These are phyloP conservation scores for Philereme vetulata DNA, from an alignment of 2,888 invertebrate genomes.

Conservation along the genomic window DNA sequence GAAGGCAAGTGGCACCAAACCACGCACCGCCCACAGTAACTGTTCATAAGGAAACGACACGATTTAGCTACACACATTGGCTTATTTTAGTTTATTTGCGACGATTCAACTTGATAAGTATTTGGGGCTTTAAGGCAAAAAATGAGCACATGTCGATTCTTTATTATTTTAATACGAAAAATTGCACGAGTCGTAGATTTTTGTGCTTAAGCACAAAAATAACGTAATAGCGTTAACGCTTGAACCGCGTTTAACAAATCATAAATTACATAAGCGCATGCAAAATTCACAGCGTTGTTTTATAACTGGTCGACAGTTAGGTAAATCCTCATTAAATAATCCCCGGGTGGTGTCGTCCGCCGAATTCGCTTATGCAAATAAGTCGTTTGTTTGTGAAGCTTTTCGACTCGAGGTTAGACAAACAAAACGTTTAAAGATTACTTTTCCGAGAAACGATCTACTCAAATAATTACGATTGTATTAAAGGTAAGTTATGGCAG, in stretches of 20 bases:
- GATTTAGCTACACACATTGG: slow-evolving; percentile 41
- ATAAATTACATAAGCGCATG: slow-evolving; percentile 34
- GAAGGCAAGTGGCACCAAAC: slow-evolving; percentile 45
- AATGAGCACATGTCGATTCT: background rate
- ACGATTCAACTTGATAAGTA: background rate
- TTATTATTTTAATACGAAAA: background rate
- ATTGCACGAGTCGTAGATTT: background rate
- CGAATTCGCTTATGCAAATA: slow-evolving; percentile 66
- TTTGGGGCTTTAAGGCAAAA: background rate
- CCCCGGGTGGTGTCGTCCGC: slow-evolving; percentile 56
- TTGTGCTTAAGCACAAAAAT: background rate
- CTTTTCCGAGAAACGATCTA: slow-evolving; percentile 54
- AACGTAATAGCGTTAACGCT: background rate
- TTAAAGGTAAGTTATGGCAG: slow-evolving; percentile 36
- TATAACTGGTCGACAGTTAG: slow-evolving; percentile 53
- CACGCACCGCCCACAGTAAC: slow-evolving; percentile 50
- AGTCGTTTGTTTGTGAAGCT: slow-evolving; percentile 51
- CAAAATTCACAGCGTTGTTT: slow-evolving; percentile 52
- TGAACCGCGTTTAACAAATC: slow-evolving; percentile 6
- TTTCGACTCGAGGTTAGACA: slow-evolving; percentile 53
- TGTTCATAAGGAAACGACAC: slow-evolving; percentile 64
- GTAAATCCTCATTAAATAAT: slow-evolving; percentile 60
- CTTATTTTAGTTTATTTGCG: slow-evolving; percentile 19
- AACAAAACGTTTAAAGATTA: slow-evolving; percentile 49
- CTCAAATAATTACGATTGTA: slow-evolving; percentile 40